Base-by-base conservation (phyloP, 1,140 invertebrate genomes). In the Stratiolaelaps scimitus region DNA sequence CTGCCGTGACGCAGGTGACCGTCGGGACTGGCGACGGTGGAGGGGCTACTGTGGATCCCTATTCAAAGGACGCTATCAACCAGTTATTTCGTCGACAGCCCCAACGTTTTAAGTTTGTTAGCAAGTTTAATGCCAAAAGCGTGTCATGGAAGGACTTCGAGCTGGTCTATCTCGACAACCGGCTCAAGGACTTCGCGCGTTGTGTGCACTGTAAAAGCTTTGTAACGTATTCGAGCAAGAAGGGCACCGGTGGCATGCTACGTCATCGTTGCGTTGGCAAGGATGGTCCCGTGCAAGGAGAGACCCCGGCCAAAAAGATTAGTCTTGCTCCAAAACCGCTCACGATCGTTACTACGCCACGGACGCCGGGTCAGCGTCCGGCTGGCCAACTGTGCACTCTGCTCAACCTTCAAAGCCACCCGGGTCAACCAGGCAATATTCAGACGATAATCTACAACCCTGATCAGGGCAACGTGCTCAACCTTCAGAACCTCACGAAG, bases 191-290 rank as follows among this genome's bases (percentile, higher is more conserved):
- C 23, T 60, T 60, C 23, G 53, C 53, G 2, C 53, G 53, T 29
- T 60, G 53, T 26, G 53, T 60, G 15, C 53, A 60, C 53, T 60
- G 53, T 60, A 60, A 60, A 34, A 60, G 53, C 53, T 60, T 60
- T 34, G 53, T 60, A 26, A 60, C 53, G 53, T 60, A 60, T 34
- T 60, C 53, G 20, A 60, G 53, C 34, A 60, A 60, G 23, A 60
- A 60, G 26, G 53, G 53, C 23, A 60, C 53, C 53, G 53, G 53
- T 29, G 53, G 53, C 15, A 60, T 60, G 53, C 53, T 60, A 17
- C 53, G 53, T 15, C 53, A 60, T 60, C 53, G 53, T 2, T 60
- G 53, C 34, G 53, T 60, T 15, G 53, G 53, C 13, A 60, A 60
- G 10, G 53, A 60, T 34, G 53, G 53, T 10, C 53, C 53, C 2